Conservation (phyloP, 2,113 vertebrate genomes). For the Neodontobutis hainanensis region DNA sequence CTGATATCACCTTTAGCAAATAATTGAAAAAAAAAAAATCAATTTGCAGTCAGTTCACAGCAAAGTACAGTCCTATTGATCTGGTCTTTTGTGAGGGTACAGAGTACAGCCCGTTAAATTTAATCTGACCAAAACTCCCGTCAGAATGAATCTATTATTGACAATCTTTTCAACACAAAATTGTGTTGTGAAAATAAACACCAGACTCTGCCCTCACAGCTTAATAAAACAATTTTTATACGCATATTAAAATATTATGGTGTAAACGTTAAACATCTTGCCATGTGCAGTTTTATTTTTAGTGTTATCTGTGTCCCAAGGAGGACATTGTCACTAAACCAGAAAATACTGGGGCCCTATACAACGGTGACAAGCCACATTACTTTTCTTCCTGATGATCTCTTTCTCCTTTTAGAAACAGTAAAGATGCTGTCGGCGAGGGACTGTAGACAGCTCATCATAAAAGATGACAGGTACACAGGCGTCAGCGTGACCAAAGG, state of each 20-base stretch:
- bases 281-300: neutral
- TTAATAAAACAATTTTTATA: too few species aligned
- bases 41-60: neutral
- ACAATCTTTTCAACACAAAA: too few species aligned
- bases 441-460: slow-evolving; percentile 26
- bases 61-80: slow-evolving; percentile 6
- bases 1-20: too few species aligned
- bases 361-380: neutral
- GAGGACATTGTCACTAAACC: slow-evolving; percentile 1
- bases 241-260: too few species aligned
- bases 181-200: too few species aligned
- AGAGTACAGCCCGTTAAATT: too few species aligned
- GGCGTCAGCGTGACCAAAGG: slow-evolving; percentile 36
- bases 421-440: slow-evolving; percentile 14
- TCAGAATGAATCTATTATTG: too few species aligned
- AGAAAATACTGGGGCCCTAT: neutral
- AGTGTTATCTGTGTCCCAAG: neutral
- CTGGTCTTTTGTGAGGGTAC: neutral
- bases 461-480: slow-evolving; percentile 27
- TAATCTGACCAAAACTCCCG: neutral
- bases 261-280: too few species aligned
- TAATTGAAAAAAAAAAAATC: neutral
- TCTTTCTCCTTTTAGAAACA: slow-evolving; percentile 7
- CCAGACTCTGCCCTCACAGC: too few species aligned
- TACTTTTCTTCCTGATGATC: slow-evolving; percentile 12